Evolutionary conservation across 2,888 invertebrate species (phyloP).

Genomic region (Chirona hameri): DNA sequence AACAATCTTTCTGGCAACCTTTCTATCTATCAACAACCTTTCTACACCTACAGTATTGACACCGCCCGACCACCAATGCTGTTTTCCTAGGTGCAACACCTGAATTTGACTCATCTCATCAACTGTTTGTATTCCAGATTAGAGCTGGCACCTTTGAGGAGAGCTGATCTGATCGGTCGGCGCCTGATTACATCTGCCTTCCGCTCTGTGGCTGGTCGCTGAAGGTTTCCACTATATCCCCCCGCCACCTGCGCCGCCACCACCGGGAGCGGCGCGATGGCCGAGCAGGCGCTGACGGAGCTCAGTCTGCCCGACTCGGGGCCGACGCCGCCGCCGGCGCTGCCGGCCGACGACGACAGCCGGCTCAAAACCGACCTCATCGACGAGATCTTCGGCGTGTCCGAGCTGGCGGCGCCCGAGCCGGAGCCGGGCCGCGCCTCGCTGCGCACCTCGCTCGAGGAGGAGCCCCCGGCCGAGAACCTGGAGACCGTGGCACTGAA

Average conservation of each 20-base stretch:
- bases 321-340: not conserved
- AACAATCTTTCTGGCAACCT: no score
- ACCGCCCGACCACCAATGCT: no score
- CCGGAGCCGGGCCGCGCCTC: not conserved
- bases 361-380: not conserved
- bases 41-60: no score
- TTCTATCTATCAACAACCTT: no score
- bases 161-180: no score
- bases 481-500: not conserved
- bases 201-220: no score
- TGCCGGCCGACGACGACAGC: not conserved
- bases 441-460: constrained; percentile 8
- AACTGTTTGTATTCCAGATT: no score
- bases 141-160: no score
- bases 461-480: not conserved
- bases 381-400: not conserved
- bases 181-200: no score
- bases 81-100: no score
- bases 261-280: not conserved
- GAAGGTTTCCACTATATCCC: no score
- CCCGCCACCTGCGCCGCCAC: not conserved
- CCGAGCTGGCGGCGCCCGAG: not conserved
- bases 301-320: not conserved
- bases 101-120: no score
- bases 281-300: not conserved